Evolutionary conservation across 2,113 vertebrate genomes (phyloP).

Genomic region (Labeo catla): DNA sequence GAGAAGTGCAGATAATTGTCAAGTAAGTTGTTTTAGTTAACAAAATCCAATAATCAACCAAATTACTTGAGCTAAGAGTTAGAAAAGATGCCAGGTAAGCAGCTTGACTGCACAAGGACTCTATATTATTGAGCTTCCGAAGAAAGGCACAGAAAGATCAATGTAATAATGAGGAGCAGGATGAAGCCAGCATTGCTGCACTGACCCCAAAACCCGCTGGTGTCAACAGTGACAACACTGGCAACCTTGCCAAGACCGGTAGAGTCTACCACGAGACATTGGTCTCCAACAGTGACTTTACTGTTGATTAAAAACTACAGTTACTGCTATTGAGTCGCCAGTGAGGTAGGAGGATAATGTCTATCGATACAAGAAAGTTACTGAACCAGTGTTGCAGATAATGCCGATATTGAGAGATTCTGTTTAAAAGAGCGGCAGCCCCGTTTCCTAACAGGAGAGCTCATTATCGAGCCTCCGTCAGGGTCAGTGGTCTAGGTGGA

Average conservation of each 20-base stretch:
- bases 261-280: neutral
- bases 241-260: neutral
- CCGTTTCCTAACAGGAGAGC: constrained; percentile 35
- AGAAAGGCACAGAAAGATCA: neutral
- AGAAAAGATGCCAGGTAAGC: neutral
- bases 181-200: neutral
- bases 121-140: neutral
- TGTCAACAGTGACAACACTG: neutral
- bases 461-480: constrained; percentile 31
- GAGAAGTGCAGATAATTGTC: neutral
- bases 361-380: constrained; percentile 21
- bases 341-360: constrained; percentile 17
- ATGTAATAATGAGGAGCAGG: neutral
- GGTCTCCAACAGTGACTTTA: neutral
- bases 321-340: constrained; percentile 7
- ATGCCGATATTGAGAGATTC: constrained; percentile 36
- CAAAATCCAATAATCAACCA: neutral
- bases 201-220: neutral
- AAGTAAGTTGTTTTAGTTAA: constrained; percentile 1
- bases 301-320: constrained; percentile 15
- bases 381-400: constrained; percentile 28
- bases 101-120: neutral
- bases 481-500: constrained; percentile 32
- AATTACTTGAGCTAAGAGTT: neutral
- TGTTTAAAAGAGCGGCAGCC: constrained; percentile 13